Conservation (phyloP, 30 jellyfish, hydroid and myxozoan species). For the Catostylus mosaicus region DNA sequence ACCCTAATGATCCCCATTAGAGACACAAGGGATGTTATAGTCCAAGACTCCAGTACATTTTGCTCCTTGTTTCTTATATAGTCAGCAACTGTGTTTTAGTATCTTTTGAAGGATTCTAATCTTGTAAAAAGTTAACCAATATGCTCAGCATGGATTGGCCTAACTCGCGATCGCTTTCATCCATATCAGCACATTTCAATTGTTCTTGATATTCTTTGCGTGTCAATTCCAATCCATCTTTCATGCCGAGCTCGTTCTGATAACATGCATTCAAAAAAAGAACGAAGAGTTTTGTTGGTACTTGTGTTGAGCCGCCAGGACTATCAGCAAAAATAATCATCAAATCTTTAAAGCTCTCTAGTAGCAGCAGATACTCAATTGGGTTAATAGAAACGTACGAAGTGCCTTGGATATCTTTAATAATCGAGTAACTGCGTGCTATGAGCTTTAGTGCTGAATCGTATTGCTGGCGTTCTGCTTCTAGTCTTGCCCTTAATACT, state of each 20-base stretch:
- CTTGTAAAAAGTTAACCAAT: background rate
- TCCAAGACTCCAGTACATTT: no score
- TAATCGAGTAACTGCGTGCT: background rate
- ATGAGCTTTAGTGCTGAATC: background rate
- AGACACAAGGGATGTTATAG: no score
- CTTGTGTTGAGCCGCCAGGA: background rate
- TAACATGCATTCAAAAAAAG: background rate
- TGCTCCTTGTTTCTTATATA: no score
- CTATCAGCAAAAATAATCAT: background rate
- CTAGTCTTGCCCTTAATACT: background rate
- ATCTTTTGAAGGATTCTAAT: no score
- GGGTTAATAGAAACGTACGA: background rate
- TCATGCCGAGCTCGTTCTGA: background rate
- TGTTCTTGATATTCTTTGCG: background rate
- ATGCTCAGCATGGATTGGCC: background rate
- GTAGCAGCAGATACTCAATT: background rate
- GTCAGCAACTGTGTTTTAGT: no score
- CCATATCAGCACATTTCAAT: background rate
- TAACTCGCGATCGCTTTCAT: background rate
- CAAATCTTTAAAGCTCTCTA: background rate
- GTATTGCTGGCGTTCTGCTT: background rate
- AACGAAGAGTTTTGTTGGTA: background rate
- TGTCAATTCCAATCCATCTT: background rate
- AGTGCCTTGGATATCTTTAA: background rate
- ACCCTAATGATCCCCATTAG: no score